These are phyloP conservation scores for Ceratothoa steindachneri DNA, from an alignment of 2,888 invertebrate genomes.

Conservation along the genomic window DNA sequence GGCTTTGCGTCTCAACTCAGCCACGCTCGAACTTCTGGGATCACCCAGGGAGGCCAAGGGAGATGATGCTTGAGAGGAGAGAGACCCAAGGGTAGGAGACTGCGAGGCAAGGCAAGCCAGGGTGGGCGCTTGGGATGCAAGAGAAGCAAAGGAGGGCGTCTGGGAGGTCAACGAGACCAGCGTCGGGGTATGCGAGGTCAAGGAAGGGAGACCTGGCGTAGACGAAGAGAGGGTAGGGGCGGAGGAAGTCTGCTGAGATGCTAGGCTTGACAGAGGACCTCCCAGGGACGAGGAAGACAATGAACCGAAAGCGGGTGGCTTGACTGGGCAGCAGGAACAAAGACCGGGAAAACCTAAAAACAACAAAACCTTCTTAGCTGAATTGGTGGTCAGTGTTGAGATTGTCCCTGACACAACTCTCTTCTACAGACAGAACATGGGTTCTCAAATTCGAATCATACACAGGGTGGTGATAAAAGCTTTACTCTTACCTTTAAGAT, in stretches of 20 bases:
- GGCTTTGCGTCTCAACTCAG: conserved; percentile 84
- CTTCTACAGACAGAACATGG: not conserved
- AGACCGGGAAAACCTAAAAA: conserved; percentile 68
- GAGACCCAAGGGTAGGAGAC: conserved; percentile 48
- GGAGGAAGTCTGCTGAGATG: not conserved
- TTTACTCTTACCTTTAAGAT: conserved; percentile 66
- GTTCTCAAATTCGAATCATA: too few species aligned
- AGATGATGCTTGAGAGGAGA: conserved; percentile 51
- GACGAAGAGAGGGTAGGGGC: not conserved
- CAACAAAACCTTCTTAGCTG: conserved; percentile 26
- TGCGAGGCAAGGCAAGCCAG: conserved; percentile 1
- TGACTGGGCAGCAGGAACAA: conserved; percentile 75
- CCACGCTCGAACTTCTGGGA: conserved; percentile 79
- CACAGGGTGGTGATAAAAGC: too few species aligned
- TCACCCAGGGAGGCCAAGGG: conserved; percentile 55
- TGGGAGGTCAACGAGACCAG: conserved; percentile 27
- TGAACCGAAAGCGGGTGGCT: conserved; percentile 55
- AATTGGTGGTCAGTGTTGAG: not conserved
- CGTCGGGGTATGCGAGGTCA: conserved; percentile 32
- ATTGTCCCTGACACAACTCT: too few species aligned
- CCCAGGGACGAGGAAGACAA: conserved; percentile 34
- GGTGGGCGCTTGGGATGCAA: conserved; percentile 38
- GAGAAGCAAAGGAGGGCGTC: conserved; percentile 27
- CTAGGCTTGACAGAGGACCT: conserved; percentile 28
- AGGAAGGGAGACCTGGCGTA: conserved; percentile 29